These are phyloP conservation scores for Bubo bubo DNA, from an alignment of 2,113 vertebrate species.

Conservation along the genomic window DNA sequence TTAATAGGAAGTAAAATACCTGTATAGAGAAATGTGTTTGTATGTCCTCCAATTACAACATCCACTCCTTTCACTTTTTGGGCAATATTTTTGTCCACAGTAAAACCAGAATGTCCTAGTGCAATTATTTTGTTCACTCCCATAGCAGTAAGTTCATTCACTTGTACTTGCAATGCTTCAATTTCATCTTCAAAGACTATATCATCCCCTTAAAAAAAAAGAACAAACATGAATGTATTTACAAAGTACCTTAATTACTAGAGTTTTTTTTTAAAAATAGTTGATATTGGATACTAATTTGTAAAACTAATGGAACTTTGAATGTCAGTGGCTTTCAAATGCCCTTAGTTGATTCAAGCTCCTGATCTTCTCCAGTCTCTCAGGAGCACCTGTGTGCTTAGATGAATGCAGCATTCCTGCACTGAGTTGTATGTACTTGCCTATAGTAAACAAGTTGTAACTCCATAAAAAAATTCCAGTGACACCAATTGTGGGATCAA, in stretches of 20 bases:
- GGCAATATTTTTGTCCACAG: slow-evolving; percentile 83
- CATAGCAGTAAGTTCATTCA: slow-evolving; percentile 81
- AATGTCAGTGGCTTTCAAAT: background rate
- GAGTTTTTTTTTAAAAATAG: background rate
- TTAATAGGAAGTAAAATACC: slow-evolving; percentile 72
- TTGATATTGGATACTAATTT: background rate
- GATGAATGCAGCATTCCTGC: background rate
- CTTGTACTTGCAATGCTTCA: slow-evolving; percentile 79
- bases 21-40: slow-evolving; percentile 93
- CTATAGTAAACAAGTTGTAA: background rate
- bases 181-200: slow-evolving; percentile 89
- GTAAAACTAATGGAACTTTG: background rate
- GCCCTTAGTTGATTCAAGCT: background rate
- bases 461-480: background rate
- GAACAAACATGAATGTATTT: background rate
- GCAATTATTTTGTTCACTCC: slow-evolving; percentile 91
- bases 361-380: background rate
- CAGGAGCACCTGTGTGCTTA: background rate
- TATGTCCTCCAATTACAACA: slow-evolving; percentile 91
- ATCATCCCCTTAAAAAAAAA: slow-evolving; percentile 73
- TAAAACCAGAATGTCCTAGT: slow-evolving; percentile 92
- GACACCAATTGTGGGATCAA: background rate
- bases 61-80: slow-evolving; percentile 87
- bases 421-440: background rate
- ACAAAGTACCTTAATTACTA: background rate